phyloP scores from a whole-genome alignment of 2,797 vertebrate species.

The Chrysocyon brachyurus region DNA sequence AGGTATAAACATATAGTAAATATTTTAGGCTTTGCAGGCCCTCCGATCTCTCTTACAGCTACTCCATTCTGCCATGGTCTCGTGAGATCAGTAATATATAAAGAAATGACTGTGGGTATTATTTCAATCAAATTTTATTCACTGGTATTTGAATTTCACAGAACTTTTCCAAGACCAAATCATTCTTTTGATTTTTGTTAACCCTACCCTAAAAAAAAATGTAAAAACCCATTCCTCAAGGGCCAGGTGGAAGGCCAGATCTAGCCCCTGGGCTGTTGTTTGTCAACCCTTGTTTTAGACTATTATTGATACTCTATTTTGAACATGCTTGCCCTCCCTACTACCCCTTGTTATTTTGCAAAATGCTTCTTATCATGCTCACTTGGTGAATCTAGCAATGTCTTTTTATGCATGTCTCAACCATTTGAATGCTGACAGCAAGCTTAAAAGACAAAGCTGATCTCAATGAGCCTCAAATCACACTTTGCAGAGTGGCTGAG shows the following conservation, averaged over 20 bases:
- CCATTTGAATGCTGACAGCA: background rate
- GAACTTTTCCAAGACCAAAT: slow-evolving; percentile 47
- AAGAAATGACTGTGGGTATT: background rate
- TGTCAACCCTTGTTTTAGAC: background rate
- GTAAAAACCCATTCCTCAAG: background rate
- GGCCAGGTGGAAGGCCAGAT: background rate
- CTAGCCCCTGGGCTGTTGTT: background rate
- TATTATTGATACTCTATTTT: background rate
- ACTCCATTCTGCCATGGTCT: background rate
- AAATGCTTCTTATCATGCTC: background rate
- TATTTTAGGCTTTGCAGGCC: background rate
- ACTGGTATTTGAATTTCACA: background rate
- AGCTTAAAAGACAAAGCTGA: slow-evolving; percentile 45
- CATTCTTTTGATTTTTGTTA: slow-evolving; percentile 34
- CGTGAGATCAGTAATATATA: background rate
- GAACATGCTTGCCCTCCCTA: background rate
- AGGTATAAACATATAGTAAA: background rate
- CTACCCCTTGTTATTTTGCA: background rate
- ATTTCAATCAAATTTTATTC: background rate
- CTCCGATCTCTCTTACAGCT: background rate
- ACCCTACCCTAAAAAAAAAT: slow-evolving; percentile 33
- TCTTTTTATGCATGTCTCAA: slow-evolving; percentile 32
- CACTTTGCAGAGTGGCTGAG: slow-evolving; percentile 49
- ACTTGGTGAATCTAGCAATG: slow-evolving; percentile 2
- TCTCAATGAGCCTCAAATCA: slow-evolving; percentile 11